These are phyloP conservation scores for Elgaria multicarinata DNA, from an alignment of 2,113 vertebrate genomes.

Conservation along the genomic window DNA sequence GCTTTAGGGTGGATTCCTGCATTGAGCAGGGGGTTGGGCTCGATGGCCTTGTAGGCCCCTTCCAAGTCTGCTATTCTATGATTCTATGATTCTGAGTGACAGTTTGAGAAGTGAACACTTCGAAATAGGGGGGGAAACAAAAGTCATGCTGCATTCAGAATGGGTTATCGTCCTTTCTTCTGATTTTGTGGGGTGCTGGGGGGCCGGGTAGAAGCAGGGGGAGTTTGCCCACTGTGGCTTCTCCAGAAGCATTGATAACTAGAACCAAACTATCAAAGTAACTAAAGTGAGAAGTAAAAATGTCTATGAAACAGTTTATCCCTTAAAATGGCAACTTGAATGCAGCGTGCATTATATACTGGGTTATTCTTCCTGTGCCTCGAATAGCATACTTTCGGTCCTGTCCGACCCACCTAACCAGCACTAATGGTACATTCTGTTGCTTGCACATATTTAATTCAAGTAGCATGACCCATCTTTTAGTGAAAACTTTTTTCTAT, in stretches of 20 bases:
- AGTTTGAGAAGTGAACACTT: slow-evolving; percentile 31
- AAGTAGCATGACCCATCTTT: slow-evolving; percentile 25
- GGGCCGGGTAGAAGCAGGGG: neutral
- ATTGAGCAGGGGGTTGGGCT: no score
- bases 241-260: slow-evolving; percentile 28
- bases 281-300: slow-evolving; percentile 22
- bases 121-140: neutral
- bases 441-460: slow-evolving; percentile 43
- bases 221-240: slow-evolving; percentile 12
- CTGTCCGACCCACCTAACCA: neutral
- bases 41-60: no score
- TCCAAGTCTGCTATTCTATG: no score
- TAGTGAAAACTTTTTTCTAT: slow-evolving; percentile 45
- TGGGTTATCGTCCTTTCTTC: neutral
- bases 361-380: slow-evolving; percentile 5
- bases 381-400: neutral
- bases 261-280: slow-evolving; percentile 32
- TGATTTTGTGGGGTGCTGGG: neutral
- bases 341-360: neutral
- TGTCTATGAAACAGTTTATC: slow-evolving; percentile 32
- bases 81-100: neutral
- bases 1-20: no score
- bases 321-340: slow-evolving; percentile 15
- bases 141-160: slow-evolving; percentile 15
- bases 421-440: neutral